phyloP scores from a whole-genome alignment of 2,888 invertebrate species.

The Nebria salina region DNA sequence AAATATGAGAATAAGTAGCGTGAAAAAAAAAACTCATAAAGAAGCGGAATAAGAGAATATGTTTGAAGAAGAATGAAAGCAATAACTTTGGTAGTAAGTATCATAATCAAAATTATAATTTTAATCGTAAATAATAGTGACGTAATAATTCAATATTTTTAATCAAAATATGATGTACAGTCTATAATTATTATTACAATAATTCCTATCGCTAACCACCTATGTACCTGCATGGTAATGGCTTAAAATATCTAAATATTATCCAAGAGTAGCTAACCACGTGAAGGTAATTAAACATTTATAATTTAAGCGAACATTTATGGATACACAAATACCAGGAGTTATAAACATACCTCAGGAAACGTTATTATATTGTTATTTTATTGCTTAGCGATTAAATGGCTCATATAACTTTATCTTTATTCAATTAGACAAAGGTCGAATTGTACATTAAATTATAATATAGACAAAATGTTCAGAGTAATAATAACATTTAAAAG shows the following conservation, averaged over 20 bases:
- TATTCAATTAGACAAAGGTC: neutral
- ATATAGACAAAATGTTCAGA: neutral
- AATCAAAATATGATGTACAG: neutral
- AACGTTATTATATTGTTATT: neutral
- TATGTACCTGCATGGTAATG: neutral
- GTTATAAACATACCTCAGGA: neutral
- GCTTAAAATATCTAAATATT: neutral
- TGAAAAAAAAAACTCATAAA: too few species aligned
- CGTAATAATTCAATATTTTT: neutral
- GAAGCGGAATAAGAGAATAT: too few species aligned
- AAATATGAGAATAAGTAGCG: too few species aligned
- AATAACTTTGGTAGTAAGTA: too few species aligned
- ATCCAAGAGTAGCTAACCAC: neutral
- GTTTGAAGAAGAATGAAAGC: too few species aligned
- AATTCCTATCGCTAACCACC: neutral
- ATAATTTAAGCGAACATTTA: neutral
- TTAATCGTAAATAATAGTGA: neutral
- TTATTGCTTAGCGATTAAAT: neutral
- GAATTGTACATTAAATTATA: neutral
- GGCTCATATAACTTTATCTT: neutral
- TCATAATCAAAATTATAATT: neutral
- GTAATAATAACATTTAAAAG: neutral
- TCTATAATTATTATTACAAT: neutral
- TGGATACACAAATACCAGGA: neutral
- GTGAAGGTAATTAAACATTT: neutral